Evolutionary conservation across 2,888 invertebrate genomes (phyloP).

Genomic region (Synanthedon tipuliformis): DNA sequence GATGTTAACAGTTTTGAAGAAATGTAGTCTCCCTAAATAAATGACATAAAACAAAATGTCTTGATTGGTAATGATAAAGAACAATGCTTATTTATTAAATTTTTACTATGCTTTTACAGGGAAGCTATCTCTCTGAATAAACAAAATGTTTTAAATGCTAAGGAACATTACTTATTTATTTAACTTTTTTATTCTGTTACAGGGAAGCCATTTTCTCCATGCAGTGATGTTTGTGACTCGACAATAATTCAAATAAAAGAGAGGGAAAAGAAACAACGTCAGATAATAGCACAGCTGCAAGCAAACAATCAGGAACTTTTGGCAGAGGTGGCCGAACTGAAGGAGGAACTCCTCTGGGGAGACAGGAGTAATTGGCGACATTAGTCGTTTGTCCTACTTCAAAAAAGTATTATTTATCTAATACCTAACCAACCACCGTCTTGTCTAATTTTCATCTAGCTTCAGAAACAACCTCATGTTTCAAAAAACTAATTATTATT

Average conservation of each 20-base stretch:
- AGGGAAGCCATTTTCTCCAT: constrained; percentile 24
- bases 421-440: too few species aligned
- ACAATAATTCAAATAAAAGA: constrained; percentile 33
- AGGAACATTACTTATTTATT: background rate
- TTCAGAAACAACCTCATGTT: too few species aligned
- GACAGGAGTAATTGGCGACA: too few species aligned
- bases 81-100: background rate
- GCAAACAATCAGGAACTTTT: constrained; percentile 36
- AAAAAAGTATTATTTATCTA: too few species aligned
- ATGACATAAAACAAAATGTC: background rate
- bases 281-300: constrained; percentile 39
- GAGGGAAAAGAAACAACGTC: constrained; percentile 31
- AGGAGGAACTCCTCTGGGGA: constrained; percentile 32
- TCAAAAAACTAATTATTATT: too few species aligned
- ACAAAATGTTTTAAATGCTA: background rate
- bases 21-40: too few species aligned
- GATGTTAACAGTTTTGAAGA: too few species aligned
- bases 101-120: constrained; percentile 15
- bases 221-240: constrained; percentile 36
- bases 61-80: background rate
- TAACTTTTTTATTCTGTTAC: constrained; percentile 9
- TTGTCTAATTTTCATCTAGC: too few species aligned
- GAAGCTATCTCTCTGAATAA: constrained; percentile 5
- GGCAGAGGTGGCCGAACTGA: constrained; percentile 28
- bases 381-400: too few species aligned